Percentiles rank a stretch among this genome's conserved stretches.
phyloP scores from a whole-genome alignment of 2,797 vertebrate species.

The Propithecus deckenii region DNA sequence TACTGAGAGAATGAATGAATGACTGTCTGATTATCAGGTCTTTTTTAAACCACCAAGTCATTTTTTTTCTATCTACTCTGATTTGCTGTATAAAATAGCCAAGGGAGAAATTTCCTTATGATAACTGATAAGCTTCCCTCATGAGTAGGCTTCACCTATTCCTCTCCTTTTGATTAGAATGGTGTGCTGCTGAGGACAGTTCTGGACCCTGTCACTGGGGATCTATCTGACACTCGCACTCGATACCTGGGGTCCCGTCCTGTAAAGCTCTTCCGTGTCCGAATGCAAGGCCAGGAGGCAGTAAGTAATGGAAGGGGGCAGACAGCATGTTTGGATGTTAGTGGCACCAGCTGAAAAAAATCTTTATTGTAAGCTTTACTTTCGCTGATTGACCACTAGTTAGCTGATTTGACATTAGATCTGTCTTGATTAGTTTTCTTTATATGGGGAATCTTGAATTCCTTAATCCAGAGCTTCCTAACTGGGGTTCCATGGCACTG shows the following conservation, averaged over 20 bases:
- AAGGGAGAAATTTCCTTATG: background rate
- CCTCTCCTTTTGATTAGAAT: constrained; percentile 84
- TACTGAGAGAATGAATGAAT: constrained; percentile 28
- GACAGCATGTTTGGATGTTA: background rate
- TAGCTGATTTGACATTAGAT: background rate
- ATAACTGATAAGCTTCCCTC: background rate
- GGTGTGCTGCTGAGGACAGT: constrained; percentile 97
- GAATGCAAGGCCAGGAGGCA: constrained; percentile 99
- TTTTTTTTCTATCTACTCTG: background rate
- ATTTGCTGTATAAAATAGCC: background rate
- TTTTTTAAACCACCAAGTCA: background rate
- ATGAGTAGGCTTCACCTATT: background rate
- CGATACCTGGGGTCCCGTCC: constrained; percentile 97
- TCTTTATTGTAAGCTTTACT: background rate
- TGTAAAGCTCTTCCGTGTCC: constrained; percentile 97
- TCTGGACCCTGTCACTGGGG: constrained; percentile 96
- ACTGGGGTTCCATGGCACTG: background rate
- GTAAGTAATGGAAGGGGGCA: constrained; percentile 85
- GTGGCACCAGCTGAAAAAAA: background rate
- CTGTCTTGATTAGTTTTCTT: background rate
- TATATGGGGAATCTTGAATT: background rate
- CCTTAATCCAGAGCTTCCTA: constrained; percentile 14
- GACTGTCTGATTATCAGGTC: background rate
- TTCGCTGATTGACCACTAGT: background rate
- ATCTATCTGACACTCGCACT: constrained; percentile 97